phyloP scores from a whole-genome alignment of 92 coral and sea anemone species.

The Palythoa grandis region DNA sequence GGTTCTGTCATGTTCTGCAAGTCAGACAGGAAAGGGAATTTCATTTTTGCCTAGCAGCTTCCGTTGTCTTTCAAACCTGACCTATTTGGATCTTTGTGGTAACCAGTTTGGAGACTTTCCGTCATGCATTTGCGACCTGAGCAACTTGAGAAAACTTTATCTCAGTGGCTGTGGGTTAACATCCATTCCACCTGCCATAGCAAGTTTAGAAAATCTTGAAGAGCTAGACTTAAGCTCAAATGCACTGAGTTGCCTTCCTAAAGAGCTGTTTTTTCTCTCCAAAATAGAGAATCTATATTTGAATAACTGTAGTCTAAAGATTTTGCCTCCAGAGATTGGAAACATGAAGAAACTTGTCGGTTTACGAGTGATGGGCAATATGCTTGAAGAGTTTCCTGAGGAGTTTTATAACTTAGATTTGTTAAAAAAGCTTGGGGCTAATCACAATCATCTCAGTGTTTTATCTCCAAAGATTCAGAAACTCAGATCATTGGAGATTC shows the following conservation, averaged over 20 bases:
- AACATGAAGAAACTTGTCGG: slow-evolving; percentile 70
- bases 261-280: slow-evolving; percentile 67
- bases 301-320: slow-evolving; percentile 60
- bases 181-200: slow-evolving; percentile 66
- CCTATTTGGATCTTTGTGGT: slow-evolving; percentile 68
- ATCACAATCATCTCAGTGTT: slow-evolving; percentile 59
- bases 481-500: slow-evolving; percentile 60
- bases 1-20: slow-evolving; percentile 65
- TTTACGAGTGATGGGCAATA: slow-evolving; percentile 67
- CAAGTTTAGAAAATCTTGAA: slow-evolving; percentile 50
- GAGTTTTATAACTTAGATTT: slow-evolving; percentile 65
- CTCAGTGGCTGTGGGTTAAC: slow-evolving; percentile 74
- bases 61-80: slow-evolving; percentile 51
- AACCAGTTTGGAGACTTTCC: slow-evolving; percentile 80
- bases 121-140: slow-evolving; percentile 63
- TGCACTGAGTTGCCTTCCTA: slow-evolving; percentile 55
- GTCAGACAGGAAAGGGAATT: slow-evolving; percentile 52
- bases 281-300: slow-evolving; percentile 71
- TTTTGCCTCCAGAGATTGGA: slow-evolving; percentile 73
- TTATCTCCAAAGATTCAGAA: slow-evolving; percentile 68
- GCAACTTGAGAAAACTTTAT: slow-evolving; percentile 67
- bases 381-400: slow-evolving; percentile 69
- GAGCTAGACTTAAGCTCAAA: slow-evolving; percentile 85
- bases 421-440: slow-evolving; percentile 69
- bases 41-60: slow-evolving; percentile 66